These are phyloP conservation scores for Chaenodraco wilsoni DNA, from an alignment of 2,797 vertebrate species.

Conservation along the genomic window DNA sequence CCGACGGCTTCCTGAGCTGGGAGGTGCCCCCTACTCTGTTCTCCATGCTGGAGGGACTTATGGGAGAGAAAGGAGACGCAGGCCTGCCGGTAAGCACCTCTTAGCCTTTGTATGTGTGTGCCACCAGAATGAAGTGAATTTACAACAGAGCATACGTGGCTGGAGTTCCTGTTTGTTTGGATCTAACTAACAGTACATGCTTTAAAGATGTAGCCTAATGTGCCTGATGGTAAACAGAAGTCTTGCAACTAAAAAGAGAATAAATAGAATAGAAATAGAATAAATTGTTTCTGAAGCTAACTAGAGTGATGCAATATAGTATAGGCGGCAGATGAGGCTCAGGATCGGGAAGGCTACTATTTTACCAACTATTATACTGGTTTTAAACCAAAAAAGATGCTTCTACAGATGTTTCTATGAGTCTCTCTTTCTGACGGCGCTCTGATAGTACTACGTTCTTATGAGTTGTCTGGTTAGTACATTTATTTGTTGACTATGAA, in stretches of 20 bases:
- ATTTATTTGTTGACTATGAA: too few relatives aligned
- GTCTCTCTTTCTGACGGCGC: too few relatives aligned
- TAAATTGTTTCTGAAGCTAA: background rate
- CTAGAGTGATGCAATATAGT: background rate
- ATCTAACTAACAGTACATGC: background rate
- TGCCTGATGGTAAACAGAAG: background rate
- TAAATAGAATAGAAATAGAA: background rate
- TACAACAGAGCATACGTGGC: background rate
- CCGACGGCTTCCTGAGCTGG: conserved; percentile 86
- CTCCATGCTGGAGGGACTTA: conserved; percentile 84
- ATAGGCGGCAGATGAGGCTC: too few relatives aligned
- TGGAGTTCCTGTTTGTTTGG: background rate
- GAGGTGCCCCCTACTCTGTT: conserved; percentile 87
- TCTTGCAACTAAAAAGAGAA: background rate
- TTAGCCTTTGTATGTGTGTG: conserved; percentile 26
- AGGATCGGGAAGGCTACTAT: too few relatives aligned
- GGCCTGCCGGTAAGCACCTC: conserved; percentile 87
- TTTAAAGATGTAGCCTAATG: background rate
- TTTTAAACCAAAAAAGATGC: too few relatives aligned
- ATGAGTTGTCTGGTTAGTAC: too few relatives aligned
- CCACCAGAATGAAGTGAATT: background rate
- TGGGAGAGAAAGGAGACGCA: conserved; percentile 90
- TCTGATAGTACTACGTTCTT: too few relatives aligned
- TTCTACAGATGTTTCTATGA: too few relatives aligned
- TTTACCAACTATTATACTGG: too few relatives aligned